A percentile compares a stretch with the other conserved stretches of the same genome.
Conservation (phyloP, 1,140 invertebrate species). For the Scaptodrosophila lebanonensis region DNA sequence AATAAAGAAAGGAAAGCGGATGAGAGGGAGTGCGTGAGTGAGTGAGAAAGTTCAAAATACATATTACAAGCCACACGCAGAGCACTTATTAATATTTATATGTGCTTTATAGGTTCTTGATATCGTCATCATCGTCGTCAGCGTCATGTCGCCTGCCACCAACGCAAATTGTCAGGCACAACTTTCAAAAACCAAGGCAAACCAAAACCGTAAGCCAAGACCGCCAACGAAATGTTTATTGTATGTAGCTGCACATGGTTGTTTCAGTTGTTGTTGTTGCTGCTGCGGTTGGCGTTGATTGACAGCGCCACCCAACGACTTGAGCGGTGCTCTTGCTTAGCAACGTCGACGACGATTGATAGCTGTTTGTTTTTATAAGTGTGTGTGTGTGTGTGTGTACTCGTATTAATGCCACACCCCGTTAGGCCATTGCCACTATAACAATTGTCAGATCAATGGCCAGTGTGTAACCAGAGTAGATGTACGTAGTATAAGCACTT, state of each 20-base stretch:
- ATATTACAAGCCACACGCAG: conserved; percentile 20
- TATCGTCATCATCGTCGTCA: conserved; percentile 7
- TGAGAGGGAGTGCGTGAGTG: background rate
- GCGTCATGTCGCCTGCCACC: conserved; percentile 26
- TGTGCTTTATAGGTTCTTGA: conserved; percentile 43
- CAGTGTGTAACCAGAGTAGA: too few species aligned
- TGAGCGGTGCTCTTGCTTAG: too few species aligned
- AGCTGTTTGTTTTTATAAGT: too few species aligned
- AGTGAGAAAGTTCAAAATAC: background rate
- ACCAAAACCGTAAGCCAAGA: conserved; percentile 13
- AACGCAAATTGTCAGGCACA: conserved; percentile 29
- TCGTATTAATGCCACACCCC: too few species aligned
- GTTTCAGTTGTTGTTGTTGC: conserved; percentile 16
- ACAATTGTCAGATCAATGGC: too few species aligned
- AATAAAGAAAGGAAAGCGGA: conserved; percentile 8
- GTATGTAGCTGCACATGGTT: too few species aligned
- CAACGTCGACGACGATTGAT: conserved; percentile 15
- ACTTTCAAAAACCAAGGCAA: conserved; percentile 50
- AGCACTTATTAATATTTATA: conserved; percentile 39
- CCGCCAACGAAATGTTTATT: too few species aligned
- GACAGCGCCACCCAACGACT: conserved; percentile 47
- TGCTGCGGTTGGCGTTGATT: conserved; percentile 36
- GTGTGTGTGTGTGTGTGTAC: too few species aligned
- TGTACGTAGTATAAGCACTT: too few species aligned
- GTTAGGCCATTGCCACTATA: too few species aligned